A percentile compares a stretch with the other conserved stretches of the same genome.
phyloP scores from a whole-genome alignment of 2,113 vertebrate species.

The Triplophysa siluroides region DNA sequence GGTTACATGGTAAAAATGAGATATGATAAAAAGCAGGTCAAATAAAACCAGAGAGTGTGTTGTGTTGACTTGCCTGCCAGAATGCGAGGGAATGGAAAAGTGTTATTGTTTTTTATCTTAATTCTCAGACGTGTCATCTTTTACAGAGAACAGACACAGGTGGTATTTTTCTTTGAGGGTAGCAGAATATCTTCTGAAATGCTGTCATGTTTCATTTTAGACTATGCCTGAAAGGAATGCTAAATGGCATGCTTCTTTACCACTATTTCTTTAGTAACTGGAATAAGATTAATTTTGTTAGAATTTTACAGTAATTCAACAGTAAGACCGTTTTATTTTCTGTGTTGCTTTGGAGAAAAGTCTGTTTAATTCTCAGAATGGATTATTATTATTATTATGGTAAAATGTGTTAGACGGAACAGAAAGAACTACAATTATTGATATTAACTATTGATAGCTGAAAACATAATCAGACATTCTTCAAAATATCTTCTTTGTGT shows the following conservation, averaged over 20 bases:
- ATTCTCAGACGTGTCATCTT: neutral
- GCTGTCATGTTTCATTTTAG: slow-evolving; percentile 36
- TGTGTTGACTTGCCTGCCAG: neutral
- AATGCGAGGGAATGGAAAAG: neutral
- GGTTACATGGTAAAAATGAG: neutral
- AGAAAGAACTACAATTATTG: too few relatives aligned
- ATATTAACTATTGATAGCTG: too few relatives aligned
- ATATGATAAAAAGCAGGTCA: neutral
- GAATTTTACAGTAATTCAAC: neutral
- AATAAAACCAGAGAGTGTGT: neutral
- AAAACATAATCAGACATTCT: too few relatives aligned
- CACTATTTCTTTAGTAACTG: neutral
- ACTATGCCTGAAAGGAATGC: neutral
- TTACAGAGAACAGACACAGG: neutral
- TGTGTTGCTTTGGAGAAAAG: neutral
- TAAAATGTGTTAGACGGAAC: too few relatives aligned
- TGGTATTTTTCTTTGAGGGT: slow-evolving; percentile 28
- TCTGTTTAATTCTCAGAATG: too few relatives aligned
- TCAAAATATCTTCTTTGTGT: too few relatives aligned
- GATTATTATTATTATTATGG: too few relatives aligned
- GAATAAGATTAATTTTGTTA: neutral
- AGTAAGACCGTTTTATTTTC: neutral
- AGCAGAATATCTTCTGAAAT: neutral
- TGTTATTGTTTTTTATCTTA: slow-evolving; percentile 15
- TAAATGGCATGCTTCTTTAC: neutral